Evolutionary conservation across 2,888 invertebrate species (phyloP), one percentile per base, ranked within the genome.

Genomic region (Conistra vaccinii): DNA sequence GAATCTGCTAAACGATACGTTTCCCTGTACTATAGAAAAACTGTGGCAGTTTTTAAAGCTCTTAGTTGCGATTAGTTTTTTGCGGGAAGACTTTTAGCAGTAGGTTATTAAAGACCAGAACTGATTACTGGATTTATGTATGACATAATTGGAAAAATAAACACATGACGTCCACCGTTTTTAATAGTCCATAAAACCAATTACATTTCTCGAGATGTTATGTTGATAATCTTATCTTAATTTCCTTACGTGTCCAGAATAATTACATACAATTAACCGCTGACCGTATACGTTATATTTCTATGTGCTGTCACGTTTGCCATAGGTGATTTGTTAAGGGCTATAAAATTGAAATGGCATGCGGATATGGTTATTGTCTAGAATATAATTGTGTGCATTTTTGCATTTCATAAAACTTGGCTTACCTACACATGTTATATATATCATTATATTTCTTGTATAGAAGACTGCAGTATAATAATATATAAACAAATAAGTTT

Each of bases 271-370:
- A 53, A 67, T 78, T 75, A 67, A 75, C 73, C 32, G 23, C 69
- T 78, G 68, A 57, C 35, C 60, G 55, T 26, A 63, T 45, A 61
- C 35, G 45, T 55, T 32, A 10, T 55, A 39, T n/a, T n/a, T 55
- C 17, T 69, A 78, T 78, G 82, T 63, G 29, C 9, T 60, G 82
- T 60, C 79, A 82, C 82, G 83, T 78, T 57, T 45, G 20, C 61
- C 23, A 45, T 60, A 17, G 57, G 35, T 51, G 14, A 58, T 67
- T 69, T 68, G n/a, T 51, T 51, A 23, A 23, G 53, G 0, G 48
- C 3, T 39, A 76, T 68, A 12, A 69, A 29, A 63, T 39, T 10
- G 5, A 17, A 55, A 45, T 35, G 55, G 14, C 9, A 66, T 74
- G 65, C 68, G 57, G 45, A 78, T 51, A n/a, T 68, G 20, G 12